These are phyloP conservation scores for Monochamus alternatus DNA, from an alignment of 2,888 invertebrate genomes.

Conservation along the genomic window DNA sequence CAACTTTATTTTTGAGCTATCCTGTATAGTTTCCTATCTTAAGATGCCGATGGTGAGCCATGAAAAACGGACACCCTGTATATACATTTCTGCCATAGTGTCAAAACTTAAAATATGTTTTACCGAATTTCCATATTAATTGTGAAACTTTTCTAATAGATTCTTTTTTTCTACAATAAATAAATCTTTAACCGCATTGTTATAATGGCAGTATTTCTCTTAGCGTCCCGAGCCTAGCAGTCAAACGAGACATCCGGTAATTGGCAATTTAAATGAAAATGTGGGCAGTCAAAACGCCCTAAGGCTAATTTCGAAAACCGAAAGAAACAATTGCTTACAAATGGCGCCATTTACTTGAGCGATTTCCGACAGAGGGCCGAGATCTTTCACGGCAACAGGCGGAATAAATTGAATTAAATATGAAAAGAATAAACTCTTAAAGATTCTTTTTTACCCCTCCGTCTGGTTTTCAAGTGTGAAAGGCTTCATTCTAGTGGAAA, in stretches of 20 bases:
- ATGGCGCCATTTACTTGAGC: conserved; percentile 4
- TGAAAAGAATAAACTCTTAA: not conserved
- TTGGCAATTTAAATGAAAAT: conserved; percentile 22
- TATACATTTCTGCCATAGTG: too few relatives aligned
- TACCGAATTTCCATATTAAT: too few relatives aligned
- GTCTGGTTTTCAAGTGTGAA: too few relatives aligned
- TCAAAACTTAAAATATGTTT: too few relatives aligned
- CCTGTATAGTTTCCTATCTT: too few relatives aligned
- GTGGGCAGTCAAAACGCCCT: not conserved
- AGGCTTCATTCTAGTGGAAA: too few relatives aligned
- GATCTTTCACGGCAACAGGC: not conserved
- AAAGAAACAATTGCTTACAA: conserved; percentile 18
- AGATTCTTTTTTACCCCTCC: too few relatives aligned
- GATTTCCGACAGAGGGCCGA: not conserved
- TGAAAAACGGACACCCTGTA: too few relatives aligned
- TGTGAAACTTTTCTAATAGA: too few relatives aligned
- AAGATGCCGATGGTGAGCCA: too few relatives aligned
- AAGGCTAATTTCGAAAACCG: conserved; percentile 1
- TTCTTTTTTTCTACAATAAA: too few relatives aligned
- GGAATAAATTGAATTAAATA: not conserved
- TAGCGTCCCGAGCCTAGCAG: not conserved
- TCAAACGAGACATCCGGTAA: not conserved
- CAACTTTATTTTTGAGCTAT: too few relatives aligned
- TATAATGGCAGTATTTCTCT: not conserved
- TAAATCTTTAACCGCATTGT: not conserved